phyloP scores from a whole-genome alignment of 2,113 vertebrate genomes.

The Corythornis madagascariensis region DNA sequence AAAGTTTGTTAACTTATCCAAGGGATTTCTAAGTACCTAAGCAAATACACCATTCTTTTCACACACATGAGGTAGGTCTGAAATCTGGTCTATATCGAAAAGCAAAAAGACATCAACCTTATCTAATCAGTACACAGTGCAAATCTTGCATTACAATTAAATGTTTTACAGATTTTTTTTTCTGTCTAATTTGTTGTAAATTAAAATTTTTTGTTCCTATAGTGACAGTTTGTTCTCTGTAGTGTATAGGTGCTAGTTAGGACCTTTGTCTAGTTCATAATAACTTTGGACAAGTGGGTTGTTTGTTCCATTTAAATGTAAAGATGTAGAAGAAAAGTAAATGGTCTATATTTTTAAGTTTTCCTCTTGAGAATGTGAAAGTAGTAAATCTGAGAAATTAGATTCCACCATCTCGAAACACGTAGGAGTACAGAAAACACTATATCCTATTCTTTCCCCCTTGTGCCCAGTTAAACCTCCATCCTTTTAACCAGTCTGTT shows the following conservation, averaged over 20 bases:
- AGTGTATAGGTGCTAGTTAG: constrained; percentile 61
- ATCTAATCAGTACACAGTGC: not conserved
- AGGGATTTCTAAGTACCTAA: not conserved
- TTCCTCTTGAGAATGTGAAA: constrained; percentile 81
- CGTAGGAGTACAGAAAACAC: constrained; percentile 80
- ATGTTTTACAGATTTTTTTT: not conserved
- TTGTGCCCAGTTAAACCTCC: constrained; percentile 81
- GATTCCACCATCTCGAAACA: constrained; percentile 82
- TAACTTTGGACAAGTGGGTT: constrained; percentile 75
- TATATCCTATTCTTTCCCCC: constrained; percentile 74
- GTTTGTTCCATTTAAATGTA: constrained; percentile 87
- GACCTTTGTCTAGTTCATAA: constrained; percentile 73
- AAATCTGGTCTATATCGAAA: not conserved
- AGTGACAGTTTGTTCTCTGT: constrained; percentile 33
- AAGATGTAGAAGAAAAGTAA: constrained; percentile 81
- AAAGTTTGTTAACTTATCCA: not conserved
- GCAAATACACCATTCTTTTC: not conserved
- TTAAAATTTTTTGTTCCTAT: constrained; percentile 12
- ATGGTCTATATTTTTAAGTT: constrained; percentile 86
- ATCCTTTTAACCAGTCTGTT: constrained; percentile 89
- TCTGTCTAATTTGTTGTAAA: not conserved
- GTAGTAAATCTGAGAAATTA: constrained; percentile 86
- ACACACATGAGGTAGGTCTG: not conserved
- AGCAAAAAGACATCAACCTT: not conserved
- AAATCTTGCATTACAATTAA: not conserved